These are phyloP conservation scores for Petromus typicus DNA, from an alignment of 2,113 vertebrate genomes.

Conservation along the genomic window DNA sequence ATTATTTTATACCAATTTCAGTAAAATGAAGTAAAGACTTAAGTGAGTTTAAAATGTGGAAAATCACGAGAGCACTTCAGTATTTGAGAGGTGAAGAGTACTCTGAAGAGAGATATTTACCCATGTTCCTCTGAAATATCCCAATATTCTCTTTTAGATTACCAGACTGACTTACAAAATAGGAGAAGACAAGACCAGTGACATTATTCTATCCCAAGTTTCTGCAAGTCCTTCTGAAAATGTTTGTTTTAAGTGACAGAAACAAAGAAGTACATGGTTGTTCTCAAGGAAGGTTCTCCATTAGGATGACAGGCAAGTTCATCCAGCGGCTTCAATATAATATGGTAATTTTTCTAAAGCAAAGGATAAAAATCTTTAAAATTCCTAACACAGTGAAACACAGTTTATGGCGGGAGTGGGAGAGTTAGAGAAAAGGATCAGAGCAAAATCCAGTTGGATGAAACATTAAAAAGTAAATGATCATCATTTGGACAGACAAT, in stretches of 20 bases:
- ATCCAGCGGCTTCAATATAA: background rate
- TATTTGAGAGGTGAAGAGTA: slow-evolving; percentile 18
- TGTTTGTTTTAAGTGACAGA: background rate
- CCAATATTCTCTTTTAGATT: slow-evolving; percentile 2
- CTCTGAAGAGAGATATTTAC: background rate
- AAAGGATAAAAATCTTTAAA: background rate
- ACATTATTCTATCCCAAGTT: background rate
- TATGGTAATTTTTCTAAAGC: background rate
- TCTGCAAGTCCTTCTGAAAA: slow-evolving; percentile 34
- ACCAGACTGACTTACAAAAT: background rate
- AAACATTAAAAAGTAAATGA: background rate
- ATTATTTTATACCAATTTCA: slow-evolving; percentile 49
- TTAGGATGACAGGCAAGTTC: background rate
- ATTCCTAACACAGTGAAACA: background rate
- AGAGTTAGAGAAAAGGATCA: background rate
- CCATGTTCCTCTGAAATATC: background rate
- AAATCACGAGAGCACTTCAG: background rate
- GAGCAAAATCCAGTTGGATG: background rate
- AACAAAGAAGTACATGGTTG: background rate
- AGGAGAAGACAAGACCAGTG: background rate
- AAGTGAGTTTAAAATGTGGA: slow-evolving; percentile 4
- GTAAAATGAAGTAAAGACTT: slow-evolving; percentile 1
- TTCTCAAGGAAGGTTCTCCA: background rate
- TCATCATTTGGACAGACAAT: background rate
- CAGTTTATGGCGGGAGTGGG: background rate